phyloP scores from a whole-genome alignment of 1,140 invertebrate genomes.

The Ectropis grisescens region DNA sequence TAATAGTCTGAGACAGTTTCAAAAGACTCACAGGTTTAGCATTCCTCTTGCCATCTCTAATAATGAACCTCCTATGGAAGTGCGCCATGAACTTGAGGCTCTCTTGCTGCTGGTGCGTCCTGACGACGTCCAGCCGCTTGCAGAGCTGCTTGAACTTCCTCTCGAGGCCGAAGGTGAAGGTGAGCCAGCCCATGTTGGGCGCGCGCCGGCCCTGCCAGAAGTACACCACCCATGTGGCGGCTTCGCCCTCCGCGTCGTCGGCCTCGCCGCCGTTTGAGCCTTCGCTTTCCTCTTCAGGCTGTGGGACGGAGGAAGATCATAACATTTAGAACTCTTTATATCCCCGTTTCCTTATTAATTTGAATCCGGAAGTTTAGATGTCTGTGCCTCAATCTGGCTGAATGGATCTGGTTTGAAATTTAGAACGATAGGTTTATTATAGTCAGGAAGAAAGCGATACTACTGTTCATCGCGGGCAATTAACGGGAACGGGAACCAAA shows the following conservation, averaged over 20 bases:
- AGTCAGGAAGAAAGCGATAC: too few species aligned
- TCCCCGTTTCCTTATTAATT: too few species aligned
- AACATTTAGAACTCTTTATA: too few species aligned
- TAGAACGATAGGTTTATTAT: too few species aligned
- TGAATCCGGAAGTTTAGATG: too few species aligned
- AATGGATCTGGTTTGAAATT: too few species aligned
- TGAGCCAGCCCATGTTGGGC: constrained; percentile 99
- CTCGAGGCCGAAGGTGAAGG: constrained; percentile 98
- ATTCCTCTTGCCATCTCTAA: constrained; percentile 91
- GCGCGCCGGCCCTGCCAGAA: constrained; percentile 97
- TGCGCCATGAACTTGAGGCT: constrained; percentile 99
- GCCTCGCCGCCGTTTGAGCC: constrained; percentile 43
- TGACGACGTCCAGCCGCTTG: constrained; percentile 95
- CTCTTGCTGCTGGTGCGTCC: constrained; percentile 99
- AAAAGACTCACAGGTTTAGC: constrained; percentile 59
- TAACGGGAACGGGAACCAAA: too few species aligned
- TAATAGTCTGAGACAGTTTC: too few species aligned
- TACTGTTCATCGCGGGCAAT: too few species aligned
- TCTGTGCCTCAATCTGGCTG: too few species aligned
- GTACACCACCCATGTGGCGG: constrained; percentile 96
- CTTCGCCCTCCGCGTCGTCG: constrained; percentile 76
- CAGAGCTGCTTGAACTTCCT: constrained; percentile 98
- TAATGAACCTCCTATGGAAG: constrained; percentile 96
- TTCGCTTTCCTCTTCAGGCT: constrained; percentile 37
- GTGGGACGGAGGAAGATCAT: neutral